Evolutionary conservation across 2,797 vertebrate species (phyloP), one percentile per base, ranked within the genome.

Genomic region (Macrochelys suwanniensis): DNA sequence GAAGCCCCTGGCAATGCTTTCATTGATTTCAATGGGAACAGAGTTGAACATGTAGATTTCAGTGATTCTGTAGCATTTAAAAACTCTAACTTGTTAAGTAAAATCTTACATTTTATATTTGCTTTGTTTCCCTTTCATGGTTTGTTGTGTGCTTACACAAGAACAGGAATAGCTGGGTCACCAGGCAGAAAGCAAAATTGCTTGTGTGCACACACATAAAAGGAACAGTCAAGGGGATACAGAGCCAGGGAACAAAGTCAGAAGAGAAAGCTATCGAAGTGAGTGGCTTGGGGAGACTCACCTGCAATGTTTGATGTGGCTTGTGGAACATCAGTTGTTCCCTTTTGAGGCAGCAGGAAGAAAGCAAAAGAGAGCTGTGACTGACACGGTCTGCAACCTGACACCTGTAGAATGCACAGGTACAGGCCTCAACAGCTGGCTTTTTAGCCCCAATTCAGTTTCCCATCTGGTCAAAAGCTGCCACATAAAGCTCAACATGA

Each of bases 281-380:
- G 28, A 85, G 77, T 76, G 93, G 80, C 95, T 96, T 47, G 82
- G 80, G 95, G 94, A 94, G 94, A 92, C 80, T 95, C 96, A 95
- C 92, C 94, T 96, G 96, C 53, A 68, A 17, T 0, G 0, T 97
- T 92, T 97, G 95, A 97, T 95, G 84, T 92, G 91, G 80, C 65
- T 84, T 89, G 82, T 94, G 42, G 91, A 96, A 91, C 71, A 77
- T 0, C 3, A 42, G 77, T 25, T 19, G 26, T 57, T 6, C 45
- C 68, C 0, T 1, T 97, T 92, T 94, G 93, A 97, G 96, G 87
- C 42, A 57, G 10, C 53, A 86, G 83, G 89, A 94, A 95, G 82
- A 3, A 2, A 76, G 25, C 31, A 84, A 85, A 82, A 56, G 33
- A 5, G 1, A n/a, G 50, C 10, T 88, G 80, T 16, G 78, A 80